A percentile compares a stretch with the other conserved stretches of the same genome.
Conservation (phyloP, 1,140 invertebrate genomes). For the Daktulosphaira vitifoliae region DNA sequence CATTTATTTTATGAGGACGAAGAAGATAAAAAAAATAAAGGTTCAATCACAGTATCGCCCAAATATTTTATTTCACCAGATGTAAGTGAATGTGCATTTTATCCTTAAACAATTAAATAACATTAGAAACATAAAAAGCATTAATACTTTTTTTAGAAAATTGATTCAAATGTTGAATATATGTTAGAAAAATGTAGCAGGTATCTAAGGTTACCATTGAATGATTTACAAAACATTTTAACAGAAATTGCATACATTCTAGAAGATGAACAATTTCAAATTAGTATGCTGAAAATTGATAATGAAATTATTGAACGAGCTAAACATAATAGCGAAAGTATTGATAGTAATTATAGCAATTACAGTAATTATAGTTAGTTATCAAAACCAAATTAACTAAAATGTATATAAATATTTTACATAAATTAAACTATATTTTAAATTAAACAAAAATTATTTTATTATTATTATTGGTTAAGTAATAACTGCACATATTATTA, state of each 20-base stretch:
- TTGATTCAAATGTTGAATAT: background rate
- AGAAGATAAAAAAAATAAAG: conserved; percentile 8
- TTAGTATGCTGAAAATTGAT: too few relatives aligned
- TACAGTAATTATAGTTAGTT: too few relatives aligned
- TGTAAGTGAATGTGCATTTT: background rate
- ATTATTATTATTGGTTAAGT: too few relatives aligned
- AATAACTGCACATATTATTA: too few relatives aligned
- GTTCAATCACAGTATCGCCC: conserved; percentile 14
- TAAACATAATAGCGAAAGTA: too few relatives aligned
- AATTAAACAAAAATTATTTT: too few relatives aligned
- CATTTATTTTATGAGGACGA: conserved; percentile 22
- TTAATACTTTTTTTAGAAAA: background rate
- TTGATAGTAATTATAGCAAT: too few relatives aligned
- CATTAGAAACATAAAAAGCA: background rate
- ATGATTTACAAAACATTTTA: background rate
- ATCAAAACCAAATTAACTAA: too few relatives aligned
- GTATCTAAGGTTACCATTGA: conserved; percentile 6
- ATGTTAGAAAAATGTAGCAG: conserved; percentile 11
- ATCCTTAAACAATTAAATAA: background rate
- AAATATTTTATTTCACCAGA: background rate
- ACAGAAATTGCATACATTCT: conserved; percentile 11
- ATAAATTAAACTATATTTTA: too few relatives aligned
- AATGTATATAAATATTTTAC: too few relatives aligned
- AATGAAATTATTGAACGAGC: too few relatives aligned
- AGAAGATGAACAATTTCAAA: conserved; percentile 15